phyloP scores from a whole-genome alignment of 2,888 invertebrate genomes.

The Petrophora chlorosata region DNA sequence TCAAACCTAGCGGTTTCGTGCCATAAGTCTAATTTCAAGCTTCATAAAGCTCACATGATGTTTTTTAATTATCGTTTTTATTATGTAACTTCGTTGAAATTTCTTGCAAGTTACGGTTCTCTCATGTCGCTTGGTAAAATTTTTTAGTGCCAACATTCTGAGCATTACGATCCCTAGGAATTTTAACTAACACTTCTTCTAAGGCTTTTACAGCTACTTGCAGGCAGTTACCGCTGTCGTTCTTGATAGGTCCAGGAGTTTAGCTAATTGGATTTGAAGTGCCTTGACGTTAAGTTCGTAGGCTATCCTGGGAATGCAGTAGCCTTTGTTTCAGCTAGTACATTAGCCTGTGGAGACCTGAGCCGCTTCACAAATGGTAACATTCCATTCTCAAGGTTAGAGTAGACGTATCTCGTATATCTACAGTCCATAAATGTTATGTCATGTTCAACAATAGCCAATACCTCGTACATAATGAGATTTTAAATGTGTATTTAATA shows the following conservation, averaged over 20 bases:
- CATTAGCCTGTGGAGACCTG: slow-evolving; percentile 31
- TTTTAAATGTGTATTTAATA: slow-evolving; percentile 11
- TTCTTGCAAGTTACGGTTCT: slow-evolving; percentile 20
- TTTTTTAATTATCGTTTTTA: slow-evolving; percentile 23
- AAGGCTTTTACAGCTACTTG: slow-evolving; percentile 41
- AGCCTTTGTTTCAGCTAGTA: slow-evolving; percentile 31
- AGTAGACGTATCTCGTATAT: slow-evolving; percentile 60
- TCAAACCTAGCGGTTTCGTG: slow-evolving; percentile 16
- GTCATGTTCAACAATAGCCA: slow-evolving; percentile 45
- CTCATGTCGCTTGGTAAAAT: slow-evolving; percentile 3
- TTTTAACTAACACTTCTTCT: slow-evolving; percentile 34
- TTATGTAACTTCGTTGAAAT: slow-evolving; percentile 24
- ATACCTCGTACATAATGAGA: slow-evolving; percentile 5
- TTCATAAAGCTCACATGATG: slow-evolving; percentile 24
- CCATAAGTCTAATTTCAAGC: slow-evolving; percentile 25
- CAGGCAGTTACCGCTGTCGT: slow-evolving; percentile 35
- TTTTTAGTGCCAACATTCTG: slow-evolving; percentile 12
- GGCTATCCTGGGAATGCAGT: slow-evolving; percentile 21
- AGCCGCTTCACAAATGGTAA: slow-evolving; percentile 53
- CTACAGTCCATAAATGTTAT: slow-evolving; percentile 59
- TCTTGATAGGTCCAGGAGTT: slow-evolving; percentile 42
- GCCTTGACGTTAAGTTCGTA: slow-evolving; percentile 31
- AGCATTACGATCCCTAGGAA: slow-evolving; percentile 17
- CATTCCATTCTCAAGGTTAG: slow-evolving; percentile 79
- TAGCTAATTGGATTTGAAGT: slow-evolving; percentile 51